A percentile compares a stretch with the other conserved stretches of the same genome.
Evolutionary conservation across 1,140 invertebrate species (phyloP).

Genomic region (Drosophila kohkoa): DNA sequence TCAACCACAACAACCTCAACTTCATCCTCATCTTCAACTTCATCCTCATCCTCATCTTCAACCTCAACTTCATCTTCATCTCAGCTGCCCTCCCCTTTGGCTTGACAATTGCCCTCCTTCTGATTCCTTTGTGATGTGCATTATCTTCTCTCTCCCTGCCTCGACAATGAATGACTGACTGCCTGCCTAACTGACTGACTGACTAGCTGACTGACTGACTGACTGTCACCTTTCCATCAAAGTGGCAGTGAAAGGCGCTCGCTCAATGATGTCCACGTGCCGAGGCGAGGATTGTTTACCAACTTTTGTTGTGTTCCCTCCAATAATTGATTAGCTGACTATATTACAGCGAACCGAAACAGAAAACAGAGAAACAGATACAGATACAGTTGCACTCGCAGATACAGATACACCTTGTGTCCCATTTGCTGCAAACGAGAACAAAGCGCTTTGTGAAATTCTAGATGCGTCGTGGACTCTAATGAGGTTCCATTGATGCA

Average conservation of each 20-base stretch:
- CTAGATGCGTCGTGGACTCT: conserved; percentile 2
- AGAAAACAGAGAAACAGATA: conserved; percentile 25
- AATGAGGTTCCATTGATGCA: conserved; percentile 22
- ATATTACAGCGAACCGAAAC: conserved; percentile 28
- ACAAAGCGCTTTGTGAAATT: conserved; percentile 24
- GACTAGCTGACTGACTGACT: conserved; percentile 40
- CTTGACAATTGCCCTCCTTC: conserved; percentile 51
- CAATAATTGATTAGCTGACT: conserved; percentile 74
- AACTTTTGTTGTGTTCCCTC: conserved; percentile 50
- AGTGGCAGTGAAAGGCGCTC: conserved; percentile 67
- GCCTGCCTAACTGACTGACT: conserved; percentile 19
- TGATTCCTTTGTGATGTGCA: conserved; percentile 42
- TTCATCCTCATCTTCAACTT: not conserved
- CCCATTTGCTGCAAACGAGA: conserved; percentile 4
- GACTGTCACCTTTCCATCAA: conserved; percentile 82
- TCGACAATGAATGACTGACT: conserved; percentile 15
- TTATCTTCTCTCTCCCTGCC: conserved; percentile 13
- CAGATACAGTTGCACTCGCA: not conserved
- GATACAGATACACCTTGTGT: conserved; percentile 11
- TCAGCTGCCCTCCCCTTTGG: not conserved
- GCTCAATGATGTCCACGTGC: conserved; percentile 66
- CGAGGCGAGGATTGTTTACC: conserved; percentile 59
- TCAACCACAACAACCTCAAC: too few relatives aligned
- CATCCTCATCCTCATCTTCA: not conserved
- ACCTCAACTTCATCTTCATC: not conserved